These are phyloP conservation scores for Xenus cinereus DNA, from an alignment of 2,113 vertebrate species.

Conservation along the genomic window DNA sequence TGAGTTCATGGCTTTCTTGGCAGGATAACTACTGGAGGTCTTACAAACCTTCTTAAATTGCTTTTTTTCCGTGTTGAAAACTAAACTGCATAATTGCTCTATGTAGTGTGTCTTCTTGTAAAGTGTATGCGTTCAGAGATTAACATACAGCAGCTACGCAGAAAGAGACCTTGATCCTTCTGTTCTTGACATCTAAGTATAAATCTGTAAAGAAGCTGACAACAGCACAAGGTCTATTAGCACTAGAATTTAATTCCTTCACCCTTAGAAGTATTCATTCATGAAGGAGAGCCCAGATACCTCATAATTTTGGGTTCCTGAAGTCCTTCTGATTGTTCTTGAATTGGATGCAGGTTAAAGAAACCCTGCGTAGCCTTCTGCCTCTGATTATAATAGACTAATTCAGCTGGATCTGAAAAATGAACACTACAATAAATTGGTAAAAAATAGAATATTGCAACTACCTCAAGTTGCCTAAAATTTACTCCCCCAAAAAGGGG, in stretches of 20 bases:
- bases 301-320: background rate
- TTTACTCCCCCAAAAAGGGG: fast-evolving
- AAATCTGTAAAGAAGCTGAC: background rate
- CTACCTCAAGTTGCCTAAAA: background rate
- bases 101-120: background rate
- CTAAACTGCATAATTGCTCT: background rate
- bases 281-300: background rate
- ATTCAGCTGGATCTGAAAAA: background rate
- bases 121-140: background rate
- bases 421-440: background rate
- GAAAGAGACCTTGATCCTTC: background rate
- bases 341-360: background rate
- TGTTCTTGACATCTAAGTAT: background rate
- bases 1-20: background rate
- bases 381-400: background rate
- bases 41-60: background rate
- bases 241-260: background rate
- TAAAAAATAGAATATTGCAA: background rate
- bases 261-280: background rate
- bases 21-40: background rate
- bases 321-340: background rate
- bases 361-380: background rate
- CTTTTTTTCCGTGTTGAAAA: background rate
- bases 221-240: background rate
- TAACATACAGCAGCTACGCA: background rate